Conservation (phyloP, 2,797 vertebrate species). For the Prunella strophiata region DNA sequence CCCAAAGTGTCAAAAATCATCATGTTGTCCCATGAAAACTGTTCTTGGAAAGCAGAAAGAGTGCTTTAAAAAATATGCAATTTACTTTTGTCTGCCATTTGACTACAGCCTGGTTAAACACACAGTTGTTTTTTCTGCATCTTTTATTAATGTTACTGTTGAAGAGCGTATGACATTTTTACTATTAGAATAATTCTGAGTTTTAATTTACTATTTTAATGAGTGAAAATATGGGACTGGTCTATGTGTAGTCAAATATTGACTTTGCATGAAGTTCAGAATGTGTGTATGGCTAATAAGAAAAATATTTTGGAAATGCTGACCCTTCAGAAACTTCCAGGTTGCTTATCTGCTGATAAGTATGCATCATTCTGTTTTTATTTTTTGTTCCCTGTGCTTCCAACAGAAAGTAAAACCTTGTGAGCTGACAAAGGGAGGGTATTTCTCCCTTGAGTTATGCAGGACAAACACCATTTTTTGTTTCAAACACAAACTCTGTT, state of each 20-base stretch:
- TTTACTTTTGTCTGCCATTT: neutral
- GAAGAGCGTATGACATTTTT: neutral
- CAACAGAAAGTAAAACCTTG: neutral
- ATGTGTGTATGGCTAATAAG: neutral
- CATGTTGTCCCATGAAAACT: neutral
- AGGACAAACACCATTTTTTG: neutral
- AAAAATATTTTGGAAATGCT: neutral
- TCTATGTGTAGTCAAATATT: neutral
- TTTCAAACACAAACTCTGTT: neutral
- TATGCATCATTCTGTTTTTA: neutral
- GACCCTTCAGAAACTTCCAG: neutral
- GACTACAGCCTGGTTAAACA: neutral
- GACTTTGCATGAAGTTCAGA: neutral
- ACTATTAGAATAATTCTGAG: neutral
- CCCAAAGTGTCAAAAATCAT: neutral
- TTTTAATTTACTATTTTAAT: neutral
- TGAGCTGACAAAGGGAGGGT: neutral
- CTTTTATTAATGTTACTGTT: neutral
- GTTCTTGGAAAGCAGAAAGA: neutral
- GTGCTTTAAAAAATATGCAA: neutral
- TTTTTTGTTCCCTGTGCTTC: neutral
- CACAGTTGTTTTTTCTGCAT: neutral
- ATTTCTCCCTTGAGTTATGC: neutral
- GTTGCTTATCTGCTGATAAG: neutral
- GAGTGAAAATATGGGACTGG: neutral